Base-by-base conservation (phyloP, 2,797 vertebrate species). In the Ctenopoma multispine region DNA sequence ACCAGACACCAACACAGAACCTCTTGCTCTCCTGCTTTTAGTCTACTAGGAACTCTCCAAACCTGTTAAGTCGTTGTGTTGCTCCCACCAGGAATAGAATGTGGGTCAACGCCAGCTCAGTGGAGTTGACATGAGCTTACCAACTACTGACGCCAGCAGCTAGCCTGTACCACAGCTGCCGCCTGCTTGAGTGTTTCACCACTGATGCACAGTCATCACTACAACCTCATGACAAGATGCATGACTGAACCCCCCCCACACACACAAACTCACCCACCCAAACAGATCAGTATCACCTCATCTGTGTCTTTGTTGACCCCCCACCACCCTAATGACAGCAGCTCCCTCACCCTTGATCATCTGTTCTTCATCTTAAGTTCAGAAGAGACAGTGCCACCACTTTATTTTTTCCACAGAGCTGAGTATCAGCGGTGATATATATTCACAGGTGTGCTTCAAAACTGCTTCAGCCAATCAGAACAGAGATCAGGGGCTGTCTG, bases 61-160 rank as follows among this genome's bases (percentile, higher is more conserved):
- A 82, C 86, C 68, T 54, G 79, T 76, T 86, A 89, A 88, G 84
- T 89, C 55, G 55, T 44, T n/a, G 69, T 81, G 72, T 64, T 84
- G 80, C 44, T 72, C 57, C 13, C 4, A 4, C 85, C 70, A 34
- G 64, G 81, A 91, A 91, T 89, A 93, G 86, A 91, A 94, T 92
- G 83, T 93, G 89, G 93, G 93, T 93, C 92, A 93, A 59, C 51
- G 80, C 79, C 84, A 85, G 92, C 89, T 92, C 85, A 86, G 81
- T 47, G 21, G 69, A 76, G 85, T 67, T 63, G 67, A 80, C 86
- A 72, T 40, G 73, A 84, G 83, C 82, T 92, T 89, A 90, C 69
- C 69, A 69, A 63, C 82, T 51, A 72, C 80, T 89, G 82, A 88
- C 82, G 84, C 40, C 73, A 81, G 79, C 44, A 78, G 64, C 76